Evolutionary conservation across 2,888 invertebrate genomes (phyloP).

Genomic region (Cetonia aurata): DNA sequence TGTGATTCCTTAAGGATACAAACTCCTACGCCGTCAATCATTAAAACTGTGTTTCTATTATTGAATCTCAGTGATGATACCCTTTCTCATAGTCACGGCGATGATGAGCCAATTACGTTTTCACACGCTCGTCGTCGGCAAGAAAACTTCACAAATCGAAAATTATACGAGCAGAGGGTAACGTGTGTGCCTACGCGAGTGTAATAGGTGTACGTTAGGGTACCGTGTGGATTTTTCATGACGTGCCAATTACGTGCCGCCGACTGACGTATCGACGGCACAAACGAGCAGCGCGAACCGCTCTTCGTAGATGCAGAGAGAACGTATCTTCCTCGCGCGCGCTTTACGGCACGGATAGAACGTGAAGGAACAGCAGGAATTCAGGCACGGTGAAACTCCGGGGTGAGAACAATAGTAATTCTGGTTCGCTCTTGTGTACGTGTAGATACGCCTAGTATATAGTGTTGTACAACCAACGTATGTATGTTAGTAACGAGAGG

Average conservation of each 20-base stretch:
- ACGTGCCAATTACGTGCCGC: constrained; percentile 29
- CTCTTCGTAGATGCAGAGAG: background rate
- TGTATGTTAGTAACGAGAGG: constrained; percentile 50
- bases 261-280: constrained; percentile 28
- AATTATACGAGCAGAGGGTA: constrained; percentile 2
- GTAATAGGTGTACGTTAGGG: constrained; percentile 15
- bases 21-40: no score
- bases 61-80: no score
- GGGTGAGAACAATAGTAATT: constrained; percentile 48
- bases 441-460: no score
- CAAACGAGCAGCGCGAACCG: constrained; percentile 9
- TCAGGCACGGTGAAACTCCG: constrained; percentile 33
- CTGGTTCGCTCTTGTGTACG: constrained; percentile 31
- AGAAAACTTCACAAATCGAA: constrained; percentile 1
- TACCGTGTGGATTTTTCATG: constrained; percentile 26
- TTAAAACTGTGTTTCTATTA: no score
- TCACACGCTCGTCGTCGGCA: background rate
- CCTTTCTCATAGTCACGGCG: no score
- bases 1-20: no score
- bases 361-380: constrained; percentile 39
- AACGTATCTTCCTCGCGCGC: constrained; percentile 8
- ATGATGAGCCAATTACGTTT: background rate
- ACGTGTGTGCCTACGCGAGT: background rate
- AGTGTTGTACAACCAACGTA: background rate
- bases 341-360: constrained; percentile 11